phyloP scores from a whole-genome alignment of 2,888 invertebrate species.

The Stictocephala bisonia region DNA sequence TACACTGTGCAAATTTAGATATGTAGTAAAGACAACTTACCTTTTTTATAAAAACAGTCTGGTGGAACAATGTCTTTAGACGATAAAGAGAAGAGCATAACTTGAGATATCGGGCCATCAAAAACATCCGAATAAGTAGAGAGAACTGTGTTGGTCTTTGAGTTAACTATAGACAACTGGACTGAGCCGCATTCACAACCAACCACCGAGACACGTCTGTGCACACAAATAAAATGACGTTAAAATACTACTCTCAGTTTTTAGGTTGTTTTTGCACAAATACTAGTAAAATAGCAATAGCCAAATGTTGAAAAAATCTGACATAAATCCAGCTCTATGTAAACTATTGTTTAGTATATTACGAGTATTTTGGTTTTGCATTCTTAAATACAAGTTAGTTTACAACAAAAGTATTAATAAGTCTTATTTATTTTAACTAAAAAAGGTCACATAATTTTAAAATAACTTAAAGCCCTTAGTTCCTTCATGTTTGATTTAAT shows the following conservation, averaged over 20 bases:
- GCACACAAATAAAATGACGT: slow-evolving; percentile 53
- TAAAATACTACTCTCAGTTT: no score
- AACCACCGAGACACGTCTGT: slow-evolving; percentile 69
- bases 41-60: no score
- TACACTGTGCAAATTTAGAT: no score
- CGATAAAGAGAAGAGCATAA: slow-evolving; percentile 4
- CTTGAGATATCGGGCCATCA: slow-evolving; percentile 52
- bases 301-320: slow-evolving; percentile 40
- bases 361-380: no score
- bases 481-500: no score
- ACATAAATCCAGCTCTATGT: not conserved
- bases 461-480: no score
- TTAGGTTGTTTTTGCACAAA: slow-evolving; percentile 27
- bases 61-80: not conserved
- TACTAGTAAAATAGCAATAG: not conserved
- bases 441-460: no score
- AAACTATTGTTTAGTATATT: not conserved
- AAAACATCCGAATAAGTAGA: slow-evolving; percentile 44
- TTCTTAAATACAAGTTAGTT: no score
- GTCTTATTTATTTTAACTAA: no score
- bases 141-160: slow-evolving; percentile 63
- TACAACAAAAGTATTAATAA: no score
- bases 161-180: slow-evolving; percentile 67
- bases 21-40: no score
- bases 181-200: slow-evolving; percentile 74